A percentile compares a stretch with the other conserved stretches of the same genome.
phyloP scores from a whole-genome alignment of 2,888 invertebrate genomes.

The Orgyia antiqua region DNA sequence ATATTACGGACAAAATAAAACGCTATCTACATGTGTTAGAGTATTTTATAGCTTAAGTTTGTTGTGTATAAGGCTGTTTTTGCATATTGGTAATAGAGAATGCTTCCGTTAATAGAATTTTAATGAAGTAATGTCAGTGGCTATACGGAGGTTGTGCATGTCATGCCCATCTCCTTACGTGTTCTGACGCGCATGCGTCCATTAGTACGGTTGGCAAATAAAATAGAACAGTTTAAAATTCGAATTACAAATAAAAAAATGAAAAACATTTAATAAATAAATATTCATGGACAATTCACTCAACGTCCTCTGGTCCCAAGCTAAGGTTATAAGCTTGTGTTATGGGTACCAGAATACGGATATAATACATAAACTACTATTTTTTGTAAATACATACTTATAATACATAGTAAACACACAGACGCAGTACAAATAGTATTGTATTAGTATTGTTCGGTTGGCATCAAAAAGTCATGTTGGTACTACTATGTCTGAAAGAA shows the following conservation, averaged over 20 bases:
- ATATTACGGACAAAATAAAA: slow-evolving; percentile 10
- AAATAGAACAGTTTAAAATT: slow-evolving; percentile 34
- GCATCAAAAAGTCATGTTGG: too few relatives aligned
- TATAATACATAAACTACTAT: too few relatives aligned
- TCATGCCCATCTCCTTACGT: slow-evolving; percentile 73
- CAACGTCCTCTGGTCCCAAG: too few relatives aligned
- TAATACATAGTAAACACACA: too few relatives aligned
- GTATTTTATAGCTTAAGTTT: slow-evolving; percentile 17
- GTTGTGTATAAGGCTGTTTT: slow-evolving; percentile 14
- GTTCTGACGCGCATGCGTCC: slow-evolving; percentile 53
- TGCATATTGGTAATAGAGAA: slow-evolving; percentile 47
- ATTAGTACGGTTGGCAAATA: slow-evolving; percentile 37
- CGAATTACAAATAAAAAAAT: too few relatives aligned
- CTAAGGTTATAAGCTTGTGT: too few relatives aligned
- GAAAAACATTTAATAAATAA: background rate
- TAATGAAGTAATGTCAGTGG: slow-evolving; percentile 75
- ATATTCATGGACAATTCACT: too few relatives aligned
- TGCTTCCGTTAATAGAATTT: slow-evolving; percentile 77
- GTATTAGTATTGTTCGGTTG: too few relatives aligned
- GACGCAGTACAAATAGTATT: too few relatives aligned
- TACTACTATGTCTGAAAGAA: too few relatives aligned
- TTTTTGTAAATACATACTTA: too few relatives aligned
- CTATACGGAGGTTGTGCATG: slow-evolving; percentile 59
- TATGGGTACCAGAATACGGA: too few relatives aligned
- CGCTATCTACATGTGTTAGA: slow-evolving; percentile 1